Percentiles rank a stretch among this genome's conserved stretches.
Evolutionary conservation across 1,140 invertebrate genomes (phyloP).

Genomic region (Acromyrmex echinatior): DNA sequence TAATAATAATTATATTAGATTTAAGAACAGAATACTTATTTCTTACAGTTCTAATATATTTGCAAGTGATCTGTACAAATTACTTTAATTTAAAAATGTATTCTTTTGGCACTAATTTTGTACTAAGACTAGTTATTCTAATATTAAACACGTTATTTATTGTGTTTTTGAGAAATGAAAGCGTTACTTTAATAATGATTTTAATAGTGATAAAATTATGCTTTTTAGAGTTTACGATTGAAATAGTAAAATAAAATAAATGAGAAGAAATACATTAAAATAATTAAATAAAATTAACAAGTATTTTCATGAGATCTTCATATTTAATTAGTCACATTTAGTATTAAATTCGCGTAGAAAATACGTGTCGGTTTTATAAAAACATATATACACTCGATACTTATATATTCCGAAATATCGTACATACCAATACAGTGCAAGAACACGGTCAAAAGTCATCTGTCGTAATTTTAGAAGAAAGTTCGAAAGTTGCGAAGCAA

Average conservation of each 20-base stretch:
- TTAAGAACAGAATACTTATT: neutral
- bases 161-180: neutral
- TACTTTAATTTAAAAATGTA: neutral
- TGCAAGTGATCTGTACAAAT: neutral
- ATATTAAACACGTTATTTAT: neutral
- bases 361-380: neutral
- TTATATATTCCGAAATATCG: constrained; percentile 8
- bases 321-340: neutral
- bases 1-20: neutral
- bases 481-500: constrained; percentile 38
- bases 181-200: neutral
- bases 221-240: neutral
- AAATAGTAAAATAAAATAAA: constrained; percentile 12
- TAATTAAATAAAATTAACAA: neutral
- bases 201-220: neutral
- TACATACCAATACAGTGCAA: neutral
- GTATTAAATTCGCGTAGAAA: neutral
- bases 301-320: neutral
- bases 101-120: constrained; percentile 5
- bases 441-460: constrained; percentile 13
- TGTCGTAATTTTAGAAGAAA: constrained; percentile 44
- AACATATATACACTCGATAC: neutral
- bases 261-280: neutral
- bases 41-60: neutral
- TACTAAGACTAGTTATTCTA: neutral